These are phyloP conservation scores for Natrix natrix DNA, from an alignment of 2,797 vertebrate genomes.

Conservation along the genomic window DNA sequence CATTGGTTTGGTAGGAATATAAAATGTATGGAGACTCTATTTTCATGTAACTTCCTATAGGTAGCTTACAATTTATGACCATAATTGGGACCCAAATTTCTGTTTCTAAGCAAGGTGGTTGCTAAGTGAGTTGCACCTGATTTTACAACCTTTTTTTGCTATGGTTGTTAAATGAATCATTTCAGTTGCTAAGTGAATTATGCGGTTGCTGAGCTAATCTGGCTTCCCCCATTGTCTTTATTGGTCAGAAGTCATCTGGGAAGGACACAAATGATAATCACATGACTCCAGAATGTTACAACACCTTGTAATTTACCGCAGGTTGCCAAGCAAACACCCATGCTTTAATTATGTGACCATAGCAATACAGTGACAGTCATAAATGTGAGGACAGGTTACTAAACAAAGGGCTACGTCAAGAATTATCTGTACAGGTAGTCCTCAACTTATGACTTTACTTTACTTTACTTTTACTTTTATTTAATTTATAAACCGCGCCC, in stretches of 20 bases:
- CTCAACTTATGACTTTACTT: no score
- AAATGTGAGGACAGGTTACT: no score
- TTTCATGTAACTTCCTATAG: neutral
- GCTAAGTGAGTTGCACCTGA: neutral
- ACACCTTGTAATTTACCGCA: neutral
- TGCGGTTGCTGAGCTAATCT: neutral
- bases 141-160: neutral
- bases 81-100: neutral
- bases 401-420: neutral
- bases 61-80: neutral
- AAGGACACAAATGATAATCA: neutral
- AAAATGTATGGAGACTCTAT: neutral
- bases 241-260: neutral
- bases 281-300: neutral
- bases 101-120: neutral
- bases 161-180: no score
- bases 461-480: no score
- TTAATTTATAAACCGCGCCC: no score
- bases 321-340: no score
- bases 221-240: no score
- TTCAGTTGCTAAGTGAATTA: neutral
- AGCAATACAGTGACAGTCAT: no score
- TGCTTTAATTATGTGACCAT: no score
- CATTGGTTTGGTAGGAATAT: neutral
- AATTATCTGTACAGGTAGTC: neutral